phyloP scores from a whole-genome alignment of 2,113 vertebrate genomes.

The Crotalus tigris region DNA sequence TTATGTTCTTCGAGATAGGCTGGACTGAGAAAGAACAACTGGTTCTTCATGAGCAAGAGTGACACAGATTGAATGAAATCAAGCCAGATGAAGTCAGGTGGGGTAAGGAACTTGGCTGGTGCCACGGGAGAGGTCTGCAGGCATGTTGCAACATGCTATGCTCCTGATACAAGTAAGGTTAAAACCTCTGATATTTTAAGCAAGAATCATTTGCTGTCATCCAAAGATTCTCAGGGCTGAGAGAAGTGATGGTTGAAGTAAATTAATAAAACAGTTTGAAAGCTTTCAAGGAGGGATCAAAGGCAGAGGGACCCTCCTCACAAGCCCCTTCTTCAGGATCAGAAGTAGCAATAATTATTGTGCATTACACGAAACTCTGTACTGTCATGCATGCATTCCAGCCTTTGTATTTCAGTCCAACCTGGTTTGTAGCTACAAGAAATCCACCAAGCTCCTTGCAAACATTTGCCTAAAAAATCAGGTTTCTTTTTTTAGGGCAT shows the following conservation, averaged over 20 bases:
- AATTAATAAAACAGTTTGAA: background rate
- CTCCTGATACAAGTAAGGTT: background rate
- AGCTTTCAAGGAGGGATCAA: background rate
- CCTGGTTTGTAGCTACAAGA: background rate
- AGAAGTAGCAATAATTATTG: background rate
- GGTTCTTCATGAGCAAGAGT: background rate
- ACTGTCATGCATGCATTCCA: background rate
- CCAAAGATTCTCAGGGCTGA: background rate
- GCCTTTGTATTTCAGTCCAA: background rate
- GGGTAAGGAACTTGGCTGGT: background rate
- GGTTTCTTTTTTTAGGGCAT: background rate
- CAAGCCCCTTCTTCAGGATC: background rate
- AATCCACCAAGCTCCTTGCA: background rate
- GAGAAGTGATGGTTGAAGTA: background rate
- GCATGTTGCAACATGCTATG: background rate
- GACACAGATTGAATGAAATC: background rate
- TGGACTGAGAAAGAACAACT: background rate
- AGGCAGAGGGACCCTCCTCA: background rate
- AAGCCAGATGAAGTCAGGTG: background rate
- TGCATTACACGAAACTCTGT: background rate
- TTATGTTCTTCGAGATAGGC: background rate
- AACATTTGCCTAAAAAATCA: background rate
- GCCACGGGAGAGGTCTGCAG: background rate
- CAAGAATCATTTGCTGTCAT: background rate
- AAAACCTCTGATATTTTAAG: background rate